A percentile compares a stretch with the other conserved stretches of the same genome.
Evolutionary conservation across 2,797 vertebrate genomes (phyloP).

Genomic region (Squalus acanthias): DNA sequence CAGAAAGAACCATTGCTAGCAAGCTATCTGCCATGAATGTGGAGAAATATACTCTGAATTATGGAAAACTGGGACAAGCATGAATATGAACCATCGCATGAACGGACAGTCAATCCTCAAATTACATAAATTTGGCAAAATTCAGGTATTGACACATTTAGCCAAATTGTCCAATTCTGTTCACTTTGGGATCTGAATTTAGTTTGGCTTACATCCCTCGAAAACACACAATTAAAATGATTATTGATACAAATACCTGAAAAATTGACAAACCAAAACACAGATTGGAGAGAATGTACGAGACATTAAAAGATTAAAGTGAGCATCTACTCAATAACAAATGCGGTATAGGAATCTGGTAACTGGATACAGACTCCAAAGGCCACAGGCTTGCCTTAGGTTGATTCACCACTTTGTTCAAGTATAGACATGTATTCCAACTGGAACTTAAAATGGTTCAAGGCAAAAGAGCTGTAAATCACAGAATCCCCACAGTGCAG

Average conservation of each 20-base stretch:
- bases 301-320: not conserved
- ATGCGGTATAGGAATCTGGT: not conserved
- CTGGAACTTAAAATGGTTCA: not conserved
- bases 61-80: not conserved
- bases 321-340: not conserved
- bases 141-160: not conserved
- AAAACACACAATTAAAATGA: not conserved
- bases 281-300: not conserved
- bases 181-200: not conserved
- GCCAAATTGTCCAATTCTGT: not conserved
- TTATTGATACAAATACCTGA: not conserved
- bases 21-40: not conserved
- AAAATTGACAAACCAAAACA: not conserved
- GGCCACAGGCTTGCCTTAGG: not conserved
- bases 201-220: not conserved
- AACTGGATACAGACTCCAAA: not conserved
- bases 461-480: not conserved
- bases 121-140: not conserved
- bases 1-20: not conserved
- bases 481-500: too few species aligned
- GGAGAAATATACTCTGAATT: not conserved
- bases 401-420: slow-evolving; percentile 2
- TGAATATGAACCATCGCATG: not conserved
- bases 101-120: not conserved
- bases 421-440: not conserved